Base-by-base conservation (phyloP, 2,113 vertebrate species). In the Myotis davidii region DNA sequence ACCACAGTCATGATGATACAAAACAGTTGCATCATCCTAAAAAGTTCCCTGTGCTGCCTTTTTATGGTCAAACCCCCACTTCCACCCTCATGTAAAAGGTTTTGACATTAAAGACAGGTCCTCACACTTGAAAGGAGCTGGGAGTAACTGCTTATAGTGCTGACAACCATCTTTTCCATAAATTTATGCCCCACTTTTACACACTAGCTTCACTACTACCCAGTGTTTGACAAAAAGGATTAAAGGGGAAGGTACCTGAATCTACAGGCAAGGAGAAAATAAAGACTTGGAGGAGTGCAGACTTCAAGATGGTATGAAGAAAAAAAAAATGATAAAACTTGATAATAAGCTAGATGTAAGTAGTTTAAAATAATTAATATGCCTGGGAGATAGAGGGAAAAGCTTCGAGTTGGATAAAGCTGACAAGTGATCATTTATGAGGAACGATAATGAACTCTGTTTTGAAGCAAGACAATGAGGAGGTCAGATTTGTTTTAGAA, bases 381-480 rank as follows among this genome's bases (percentile, higher is more conserved):
- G 37, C 32, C 61, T 42, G 12, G 39, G 5, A 76, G 56, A 83
- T 39, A n/a, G 3, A 59, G 27, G 17, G 39, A 37, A 73, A 96
- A 94, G 59, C 42, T 42, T 2, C 2, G n/a, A 79, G 59, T 39
- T 82, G 56, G 64, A 78, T 42, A 78, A 90, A 61, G 39, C 39
- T 76, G 86, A 52, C 78, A n/a, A 84, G 45, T 16, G 42, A 85
- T 27, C 32, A n/a, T 56, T 73, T 69, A 61, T 7, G 50, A 97
- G 27, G 42, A 85, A 83, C 90, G 59, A 50, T 52, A 73, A 88
- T 54, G 25, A 86, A 52, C 37, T 73, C 32, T 81, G 61, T 4
- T 91, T 88, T 82, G 48, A 77, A 88, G 72, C 25, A 73, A 78
- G 34, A 90, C 54, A 88, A 86, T 48, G 73, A 93, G 42, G 64